phyloP scores from a whole-genome alignment of 2,113 vertebrate species.

The Stigmatopora nigra region DNA sequence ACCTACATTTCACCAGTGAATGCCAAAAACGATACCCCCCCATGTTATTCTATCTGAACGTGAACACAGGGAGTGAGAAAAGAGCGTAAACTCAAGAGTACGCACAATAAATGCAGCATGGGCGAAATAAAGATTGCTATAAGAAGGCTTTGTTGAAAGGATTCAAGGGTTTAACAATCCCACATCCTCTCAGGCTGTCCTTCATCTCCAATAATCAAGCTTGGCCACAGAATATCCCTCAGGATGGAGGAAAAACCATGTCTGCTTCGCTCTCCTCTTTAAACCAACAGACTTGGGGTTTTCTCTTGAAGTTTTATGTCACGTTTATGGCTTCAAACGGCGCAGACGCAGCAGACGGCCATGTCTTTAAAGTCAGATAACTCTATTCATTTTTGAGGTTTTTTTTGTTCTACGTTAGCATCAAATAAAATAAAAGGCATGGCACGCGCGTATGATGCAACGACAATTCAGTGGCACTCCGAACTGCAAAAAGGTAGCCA shows the following conservation, averaged over 20 bases:
- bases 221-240: slow-evolving; percentile 69
- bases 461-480: slow-evolving; percentile 49
- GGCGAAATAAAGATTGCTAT: slow-evolving; percentile 53
- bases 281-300: slow-evolving; percentile 65
- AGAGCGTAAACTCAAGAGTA: slow-evolving; percentile 45
- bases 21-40: slow-evolving; percentile 30
- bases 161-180: slow-evolving; percentile 70
- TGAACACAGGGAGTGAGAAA: slow-evolving; percentile 30
- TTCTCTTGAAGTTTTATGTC: slow-evolving; percentile 70
- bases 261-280: slow-evolving; percentile 68
- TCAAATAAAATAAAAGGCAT: slow-evolving; percentile 63
- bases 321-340: slow-evolving; percentile 72
- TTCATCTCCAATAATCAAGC: slow-evolving; percentile 74
- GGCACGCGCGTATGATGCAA: slow-evolving; percentile 44
- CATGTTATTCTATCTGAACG: slow-evolving; percentile 40
- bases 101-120: slow-evolving; percentile 43
- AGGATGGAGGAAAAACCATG: slow-evolving; percentile 64
- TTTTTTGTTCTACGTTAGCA: slow-evolving; percentile 64
- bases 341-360: slow-evolving; percentile 58
- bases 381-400: background rate
- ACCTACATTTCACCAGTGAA: slow-evolving; percentile 9
- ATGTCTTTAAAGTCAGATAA: slow-evolving; percentile 69
- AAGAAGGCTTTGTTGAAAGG: slow-evolving; percentile 58
- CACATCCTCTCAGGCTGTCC: slow-evolving; percentile 64
- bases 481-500: slow-evolving; percentile 61